A percentile compares a stretch with the other conserved stretches of the same genome.
phyloP scores from a whole-genome alignment of 2,113 vertebrate species.

The Tachycineta bicolor region DNA sequence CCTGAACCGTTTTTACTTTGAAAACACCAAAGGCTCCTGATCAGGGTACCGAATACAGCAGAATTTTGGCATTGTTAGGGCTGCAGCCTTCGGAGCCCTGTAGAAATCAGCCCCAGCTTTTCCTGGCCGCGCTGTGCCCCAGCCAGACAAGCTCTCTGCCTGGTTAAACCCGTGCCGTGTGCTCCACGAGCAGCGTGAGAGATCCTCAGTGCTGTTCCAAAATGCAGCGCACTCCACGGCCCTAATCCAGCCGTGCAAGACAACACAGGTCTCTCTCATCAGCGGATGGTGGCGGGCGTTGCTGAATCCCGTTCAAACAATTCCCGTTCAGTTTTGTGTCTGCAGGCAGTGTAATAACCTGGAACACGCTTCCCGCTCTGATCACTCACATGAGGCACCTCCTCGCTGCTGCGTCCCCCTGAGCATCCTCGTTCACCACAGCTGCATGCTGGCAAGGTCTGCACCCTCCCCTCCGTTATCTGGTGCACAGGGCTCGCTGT shows the following conservation, averaged over 20 bases:
- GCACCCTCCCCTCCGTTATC: background rate
- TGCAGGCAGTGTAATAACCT: conserved; percentile 75
- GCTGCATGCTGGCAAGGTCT: background rate
- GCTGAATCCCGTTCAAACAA: conserved; percentile 84
- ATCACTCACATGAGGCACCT: conserved; percentile 60
- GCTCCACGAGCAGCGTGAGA: background rate
- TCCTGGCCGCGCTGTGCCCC: background rate
- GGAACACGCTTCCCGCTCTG: conserved; percentile 77
- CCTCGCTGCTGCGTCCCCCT: conserved; percentile 78
- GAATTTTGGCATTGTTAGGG: background rate
- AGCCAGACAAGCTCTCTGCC: background rate
- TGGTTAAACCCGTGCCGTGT: background rate
- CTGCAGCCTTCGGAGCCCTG: background rate
- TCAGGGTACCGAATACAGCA: background rate
- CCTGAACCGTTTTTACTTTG: background rate
- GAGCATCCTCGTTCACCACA: conserved; percentile 55
- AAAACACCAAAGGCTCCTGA: background rate
- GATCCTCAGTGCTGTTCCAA: conserved; percentile 18
- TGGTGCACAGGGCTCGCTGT: background rate
- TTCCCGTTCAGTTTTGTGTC: conserved; percentile 78
- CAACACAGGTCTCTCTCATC: conserved; percentile 79
- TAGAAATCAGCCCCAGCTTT: background rate
- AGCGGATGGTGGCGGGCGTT: conserved; percentile 78
- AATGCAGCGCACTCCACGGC: conserved; percentile 69
- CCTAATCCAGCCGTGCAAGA: conserved; percentile 83